Evolutionary conservation across 1,140 invertebrate species (phyloP).

Genomic region (Lysiphlebus fabarum): DNA sequence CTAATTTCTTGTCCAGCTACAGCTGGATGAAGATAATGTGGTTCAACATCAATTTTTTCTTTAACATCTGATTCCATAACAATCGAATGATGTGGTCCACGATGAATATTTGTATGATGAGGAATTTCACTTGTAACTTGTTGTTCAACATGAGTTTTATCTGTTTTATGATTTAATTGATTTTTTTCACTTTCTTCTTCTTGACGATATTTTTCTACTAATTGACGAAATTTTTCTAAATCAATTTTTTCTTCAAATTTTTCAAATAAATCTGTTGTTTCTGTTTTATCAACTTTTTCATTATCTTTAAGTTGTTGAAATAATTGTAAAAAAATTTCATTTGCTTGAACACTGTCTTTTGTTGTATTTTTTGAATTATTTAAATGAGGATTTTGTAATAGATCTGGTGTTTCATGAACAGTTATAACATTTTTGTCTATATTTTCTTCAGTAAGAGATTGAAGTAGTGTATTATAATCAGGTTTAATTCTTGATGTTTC

Average conservation of each 20-base stretch:
- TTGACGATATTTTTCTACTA: conserved; percentile 40
- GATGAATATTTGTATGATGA: conserved; percentile 35
- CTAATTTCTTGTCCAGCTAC: too few species aligned
- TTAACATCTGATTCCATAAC: conserved; percentile 50
- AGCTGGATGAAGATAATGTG: too few species aligned
- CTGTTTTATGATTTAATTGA: conserved; percentile 33
- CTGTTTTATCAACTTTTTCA: conserved; percentile 42
- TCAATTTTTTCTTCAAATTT: conserved; percentile 43
- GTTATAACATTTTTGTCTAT: conserved; percentile 45
- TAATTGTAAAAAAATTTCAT: conserved; percentile 45
- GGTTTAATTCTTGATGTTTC: conserved; percentile 51
- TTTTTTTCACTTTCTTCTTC: conserved; percentile 32
- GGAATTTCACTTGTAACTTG: conserved; percentile 37
- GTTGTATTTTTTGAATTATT: conserved; percentile 43
- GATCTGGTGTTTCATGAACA: conserved; percentile 46
- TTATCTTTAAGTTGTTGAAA: conserved; percentile 46
- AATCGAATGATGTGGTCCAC: conserved; percentile 49
- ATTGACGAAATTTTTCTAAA: conserved; percentile 42
- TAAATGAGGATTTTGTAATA: conserved; percentile 47
- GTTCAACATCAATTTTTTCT: conserved; percentile 53
- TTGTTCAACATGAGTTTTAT: conserved; percentile 29
- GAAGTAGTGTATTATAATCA: conserved; percentile 47
- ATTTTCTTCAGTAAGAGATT: conserved; percentile 41
- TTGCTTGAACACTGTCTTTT: conserved; percentile 39
- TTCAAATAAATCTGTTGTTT: conserved; percentile 39